A percentile compares a stretch with the other conserved stretches of the same genome.
Conservation (phyloP, 2,113 vertebrate species). For the Meleagris gallopavo region DNA sequence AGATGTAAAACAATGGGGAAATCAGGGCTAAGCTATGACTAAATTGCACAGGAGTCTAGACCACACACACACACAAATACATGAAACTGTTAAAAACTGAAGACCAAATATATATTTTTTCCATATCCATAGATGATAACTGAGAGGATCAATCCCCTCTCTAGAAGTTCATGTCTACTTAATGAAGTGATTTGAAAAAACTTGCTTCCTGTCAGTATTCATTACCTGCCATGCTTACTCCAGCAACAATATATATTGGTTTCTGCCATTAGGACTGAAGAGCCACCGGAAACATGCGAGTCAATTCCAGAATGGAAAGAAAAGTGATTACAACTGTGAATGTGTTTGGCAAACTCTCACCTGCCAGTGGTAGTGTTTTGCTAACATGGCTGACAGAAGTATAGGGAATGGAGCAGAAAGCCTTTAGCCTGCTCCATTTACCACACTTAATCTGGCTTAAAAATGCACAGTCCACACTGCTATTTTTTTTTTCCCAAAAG, state of each 20-base stretch:
- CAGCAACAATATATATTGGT: background rate
- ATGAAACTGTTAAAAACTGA: slow-evolving; percentile 4
- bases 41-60: slow-evolving; percentile 21
- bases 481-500: background rate
- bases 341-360: background rate
- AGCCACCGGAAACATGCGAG: background rate
- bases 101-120: background rate
- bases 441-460: slow-evolving; percentile 14
- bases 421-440: slow-evolving; percentile 22
- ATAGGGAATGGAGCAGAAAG: background rate
- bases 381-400: background rate
- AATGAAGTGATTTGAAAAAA: background rate
- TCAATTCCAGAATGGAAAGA: background rate
- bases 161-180: background rate
- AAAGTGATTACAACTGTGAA: background rate
- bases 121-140: background rate
- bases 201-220: background rate
- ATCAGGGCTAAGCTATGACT: slow-evolving; percentile 44
- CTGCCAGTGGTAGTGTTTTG: background rate
- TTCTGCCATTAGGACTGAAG: background rate
- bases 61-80: slow-evolving; percentile 58
- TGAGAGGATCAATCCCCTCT: background rate
- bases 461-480: background rate
- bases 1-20: slow-evolving; percentile 54
- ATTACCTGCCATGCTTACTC: background rate